Evolutionary conservation across 2,797 vertebrate species (phyloP).

Genomic region (Enteromius treurensis): DNA sequence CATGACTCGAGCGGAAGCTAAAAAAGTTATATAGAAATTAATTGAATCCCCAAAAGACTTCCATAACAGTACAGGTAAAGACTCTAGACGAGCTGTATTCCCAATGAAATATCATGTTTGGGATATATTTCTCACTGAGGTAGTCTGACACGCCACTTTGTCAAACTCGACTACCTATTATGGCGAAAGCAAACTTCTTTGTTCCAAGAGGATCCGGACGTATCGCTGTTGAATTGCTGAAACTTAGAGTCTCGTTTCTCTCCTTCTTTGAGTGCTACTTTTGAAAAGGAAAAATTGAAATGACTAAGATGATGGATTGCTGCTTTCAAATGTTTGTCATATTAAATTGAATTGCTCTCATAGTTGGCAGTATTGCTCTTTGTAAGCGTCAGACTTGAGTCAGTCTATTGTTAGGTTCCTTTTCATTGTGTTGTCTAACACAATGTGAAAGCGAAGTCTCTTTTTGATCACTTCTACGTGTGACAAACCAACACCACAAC

Average conservation of each 20-base stretch:
- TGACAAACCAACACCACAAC: slow-evolving; percentile 33
- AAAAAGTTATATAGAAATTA: slow-evolving; percentile 28
- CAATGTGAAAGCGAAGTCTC: slow-evolving; percentile 39
- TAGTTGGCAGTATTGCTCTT: slow-evolving; percentile 55
- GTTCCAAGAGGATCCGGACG: slow-evolving; percentile 40
- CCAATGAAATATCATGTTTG: slow-evolving; percentile 40
- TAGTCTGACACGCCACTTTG: slow-evolving; percentile 53
- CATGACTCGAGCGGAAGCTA: neutral
- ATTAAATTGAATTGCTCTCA: slow-evolving; percentile 62
- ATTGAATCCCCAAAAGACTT: slow-evolving; percentile 14
- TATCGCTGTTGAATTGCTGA: slow-evolving; percentile 50
- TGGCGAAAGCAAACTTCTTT: slow-evolving; percentile 46
- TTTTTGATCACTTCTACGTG: slow-evolving; percentile 28
- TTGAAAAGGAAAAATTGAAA: slow-evolving; percentile 53
- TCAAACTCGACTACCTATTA: slow-evolving; percentile 46
- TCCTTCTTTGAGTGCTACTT: slow-evolving; percentile 51
- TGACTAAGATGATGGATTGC: slow-evolving; percentile 62
- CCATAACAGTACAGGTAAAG: slow-evolving; percentile 30
- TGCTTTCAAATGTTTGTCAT: slow-evolving; percentile 61
- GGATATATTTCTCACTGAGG: slow-evolving; percentile 50
- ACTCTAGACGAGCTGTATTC: slow-evolving; percentile 13
- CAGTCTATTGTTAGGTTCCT: slow-evolving; percentile 57
- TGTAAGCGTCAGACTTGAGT: slow-evolving; percentile 37
- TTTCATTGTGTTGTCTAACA: slow-evolving; percentile 50
- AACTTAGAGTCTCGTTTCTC: slow-evolving; percentile 46